Evolutionary conservation across 1,140 invertebrate genomes (phyloP).

Genomic region (Phocides pigmalion): DNA sequence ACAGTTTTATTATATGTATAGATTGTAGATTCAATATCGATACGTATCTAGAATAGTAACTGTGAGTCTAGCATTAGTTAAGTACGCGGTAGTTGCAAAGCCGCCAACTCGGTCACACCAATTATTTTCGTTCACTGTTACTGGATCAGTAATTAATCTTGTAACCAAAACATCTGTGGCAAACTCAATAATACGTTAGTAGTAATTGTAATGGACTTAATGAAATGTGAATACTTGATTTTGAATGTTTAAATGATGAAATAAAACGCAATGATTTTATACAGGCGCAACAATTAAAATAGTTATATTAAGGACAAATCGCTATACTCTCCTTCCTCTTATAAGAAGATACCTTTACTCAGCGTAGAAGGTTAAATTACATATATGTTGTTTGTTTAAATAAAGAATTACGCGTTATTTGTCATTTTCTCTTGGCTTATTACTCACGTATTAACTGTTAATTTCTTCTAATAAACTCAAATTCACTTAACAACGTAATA

Average conservation of each 20-base stretch:
- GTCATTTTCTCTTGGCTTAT: neutral
- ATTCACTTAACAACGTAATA: constrained; percentile 58
- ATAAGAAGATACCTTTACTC: too few relatives aligned
- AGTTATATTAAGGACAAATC: too few relatives aligned
- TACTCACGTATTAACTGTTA: constrained; percentile 7
- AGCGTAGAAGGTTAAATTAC: too few relatives aligned
- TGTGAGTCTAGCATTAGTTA: constrained; percentile 21
- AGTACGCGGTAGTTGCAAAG: constrained; percentile 46
- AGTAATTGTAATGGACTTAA: neutral
- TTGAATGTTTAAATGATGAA: too few relatives aligned
- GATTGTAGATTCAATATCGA: neutral
- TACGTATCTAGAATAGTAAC: neutral
- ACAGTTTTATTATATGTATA: too few relatives aligned
- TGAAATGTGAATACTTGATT: too few relatives aligned
- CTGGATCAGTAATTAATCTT: constrained; percentile 37
- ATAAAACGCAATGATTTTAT: too few relatives aligned
- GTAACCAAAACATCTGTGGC: constrained; percentile 24
- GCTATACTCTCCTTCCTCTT: too few relatives aligned
- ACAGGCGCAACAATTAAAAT: too few relatives aligned
- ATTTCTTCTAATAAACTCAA: constrained; percentile 46
- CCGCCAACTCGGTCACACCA: constrained; percentile 61
- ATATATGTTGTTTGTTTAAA: too few relatives aligned
- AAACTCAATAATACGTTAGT: neutral
- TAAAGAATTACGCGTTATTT: neutral
- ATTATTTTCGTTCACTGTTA: constrained; percentile 58